phyloP scores from a whole-genome alignment of 1,140 invertebrate genomes.

The Drosophila guanche region DNA sequence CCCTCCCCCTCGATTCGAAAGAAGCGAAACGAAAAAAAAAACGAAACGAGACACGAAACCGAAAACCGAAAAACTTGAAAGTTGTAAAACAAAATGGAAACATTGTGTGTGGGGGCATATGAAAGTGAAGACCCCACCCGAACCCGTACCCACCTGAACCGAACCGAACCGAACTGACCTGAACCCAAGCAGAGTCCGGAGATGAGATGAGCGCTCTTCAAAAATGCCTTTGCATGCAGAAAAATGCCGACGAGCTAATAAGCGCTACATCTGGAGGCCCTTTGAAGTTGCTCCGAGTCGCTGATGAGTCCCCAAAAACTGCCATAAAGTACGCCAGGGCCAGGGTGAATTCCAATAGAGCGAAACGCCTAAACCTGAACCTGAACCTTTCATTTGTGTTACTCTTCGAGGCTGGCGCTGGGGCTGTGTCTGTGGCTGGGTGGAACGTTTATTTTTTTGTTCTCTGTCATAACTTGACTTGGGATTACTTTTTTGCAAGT shows the following conservation, averaged over 20 bases:
- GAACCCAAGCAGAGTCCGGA: background rate
- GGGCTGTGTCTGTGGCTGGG: background rate
- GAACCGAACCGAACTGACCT: constrained; percentile 21
- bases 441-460: background rate
- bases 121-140: too few species aligned
- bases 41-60: constrained; percentile 8
- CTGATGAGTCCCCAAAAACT: constrained; percentile 30
- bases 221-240: constrained; percentile 73
- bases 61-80: constrained; percentile 22
- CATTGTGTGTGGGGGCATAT: background rate
- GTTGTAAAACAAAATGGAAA: constrained; percentile 30
- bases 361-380: background rate
- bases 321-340: constrained; percentile 8
- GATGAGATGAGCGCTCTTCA: constrained; percentile 47
- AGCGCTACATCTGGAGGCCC: constrained; percentile 52
- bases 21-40: background rate
- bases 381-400: constrained; percentile 34
- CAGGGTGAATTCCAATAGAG: constrained; percentile 31
- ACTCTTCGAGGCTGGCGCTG: too few species aligned
- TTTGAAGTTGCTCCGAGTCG: constrained; percentile 56
- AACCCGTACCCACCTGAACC: background rate
- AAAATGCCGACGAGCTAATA: constrained; percentile 74
- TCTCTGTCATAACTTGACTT: constrained; percentile 9
- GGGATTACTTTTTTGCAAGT: constrained; percentile 15
- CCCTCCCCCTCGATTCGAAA: background rate